Evolutionary conservation across 2,888 invertebrate genomes (phyloP).

Genomic region (Aradus depressus): DNA sequence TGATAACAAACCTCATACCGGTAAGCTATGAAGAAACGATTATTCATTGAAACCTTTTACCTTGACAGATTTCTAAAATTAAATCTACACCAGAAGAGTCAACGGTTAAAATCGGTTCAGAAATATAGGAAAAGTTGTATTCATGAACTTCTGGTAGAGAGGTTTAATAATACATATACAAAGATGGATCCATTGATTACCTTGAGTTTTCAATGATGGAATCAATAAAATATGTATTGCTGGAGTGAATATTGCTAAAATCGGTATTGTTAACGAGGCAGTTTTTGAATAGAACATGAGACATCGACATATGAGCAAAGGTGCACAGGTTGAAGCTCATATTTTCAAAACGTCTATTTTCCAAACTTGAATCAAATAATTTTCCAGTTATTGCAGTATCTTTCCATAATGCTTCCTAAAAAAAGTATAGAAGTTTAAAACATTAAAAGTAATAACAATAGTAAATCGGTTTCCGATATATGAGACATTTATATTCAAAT

Average conservation of each 20-base stretch:
- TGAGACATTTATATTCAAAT: background rate
- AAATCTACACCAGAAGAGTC: no score
- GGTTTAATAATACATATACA: no score
- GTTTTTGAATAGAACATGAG: conserved; percentile 20
- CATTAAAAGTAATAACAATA: background rate
- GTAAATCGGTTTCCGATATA: background rate
- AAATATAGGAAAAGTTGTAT: no score
- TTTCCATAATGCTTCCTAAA: conserved; percentile 13
- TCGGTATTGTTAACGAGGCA: conserved; percentile 17
- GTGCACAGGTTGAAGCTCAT: conserved; percentile 18
- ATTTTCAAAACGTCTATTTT: conserved; percentile 19
- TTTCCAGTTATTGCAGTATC: conserved; percentile 4
- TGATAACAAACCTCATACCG: no score
- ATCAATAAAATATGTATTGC: conserved; percentile 22
- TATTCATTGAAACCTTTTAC: no score
- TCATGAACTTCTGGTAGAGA: no score
- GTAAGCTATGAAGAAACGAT: no score
- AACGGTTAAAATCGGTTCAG: no score
- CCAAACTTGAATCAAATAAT: conserved; percentile 8
- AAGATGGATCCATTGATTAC: conserved; percentile 14
- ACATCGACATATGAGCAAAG: conserved; percentile 20
- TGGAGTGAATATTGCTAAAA: conserved; percentile 19
- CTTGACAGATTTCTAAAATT: no score
- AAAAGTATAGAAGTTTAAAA: background rate
- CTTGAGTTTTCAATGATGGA: conserved; percentile 17